Conservation (phyloP, 2,888 invertebrate genomes). For the Neocrepidodera transversa region DNA sequence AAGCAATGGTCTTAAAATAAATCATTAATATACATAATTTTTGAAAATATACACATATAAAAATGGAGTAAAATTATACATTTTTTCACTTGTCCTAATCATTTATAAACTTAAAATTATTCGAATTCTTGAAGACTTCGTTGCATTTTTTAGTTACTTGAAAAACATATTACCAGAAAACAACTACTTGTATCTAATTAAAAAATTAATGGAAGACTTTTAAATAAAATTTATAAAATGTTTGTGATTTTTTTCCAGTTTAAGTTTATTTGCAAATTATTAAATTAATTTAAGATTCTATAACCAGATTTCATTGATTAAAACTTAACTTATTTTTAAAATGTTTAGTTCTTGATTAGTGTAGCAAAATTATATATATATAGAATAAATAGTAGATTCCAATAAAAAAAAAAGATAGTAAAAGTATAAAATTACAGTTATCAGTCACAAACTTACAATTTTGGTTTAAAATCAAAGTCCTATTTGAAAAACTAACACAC, state of each 20-base stretch:
- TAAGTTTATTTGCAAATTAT: no score
- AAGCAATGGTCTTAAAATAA: background rate
- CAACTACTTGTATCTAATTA: no score
- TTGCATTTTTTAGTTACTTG: no score
- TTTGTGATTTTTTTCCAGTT: no score
- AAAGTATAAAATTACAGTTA: slow-evolving; percentile 13
- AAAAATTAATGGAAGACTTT: no score
- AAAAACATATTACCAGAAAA: no score
- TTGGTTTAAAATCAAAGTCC: background rate
- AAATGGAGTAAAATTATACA: background rate
- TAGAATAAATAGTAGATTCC: slow-evolving; percentile 3
- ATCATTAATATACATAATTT: background rate
- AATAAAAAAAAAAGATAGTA: slow-evolving; percentile 1
- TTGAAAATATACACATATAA: background rate
- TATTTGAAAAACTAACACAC: slow-evolving; percentile 1
- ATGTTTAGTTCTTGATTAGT: background rate
- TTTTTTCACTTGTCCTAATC: background rate
- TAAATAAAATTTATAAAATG: no score
- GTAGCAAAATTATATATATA: background rate
- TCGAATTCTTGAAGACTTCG: no score
- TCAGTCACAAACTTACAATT: slow-evolving; percentile 12
- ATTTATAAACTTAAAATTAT: no score
- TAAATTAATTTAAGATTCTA: no score
- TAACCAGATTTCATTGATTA: no score
- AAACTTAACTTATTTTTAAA: background rate